Evolutionary conservation across 2,113 vertebrate genomes (phyloP), one percentile per base, ranked within the genome.

Genomic region (Lamprologus callipterus): DNA sequence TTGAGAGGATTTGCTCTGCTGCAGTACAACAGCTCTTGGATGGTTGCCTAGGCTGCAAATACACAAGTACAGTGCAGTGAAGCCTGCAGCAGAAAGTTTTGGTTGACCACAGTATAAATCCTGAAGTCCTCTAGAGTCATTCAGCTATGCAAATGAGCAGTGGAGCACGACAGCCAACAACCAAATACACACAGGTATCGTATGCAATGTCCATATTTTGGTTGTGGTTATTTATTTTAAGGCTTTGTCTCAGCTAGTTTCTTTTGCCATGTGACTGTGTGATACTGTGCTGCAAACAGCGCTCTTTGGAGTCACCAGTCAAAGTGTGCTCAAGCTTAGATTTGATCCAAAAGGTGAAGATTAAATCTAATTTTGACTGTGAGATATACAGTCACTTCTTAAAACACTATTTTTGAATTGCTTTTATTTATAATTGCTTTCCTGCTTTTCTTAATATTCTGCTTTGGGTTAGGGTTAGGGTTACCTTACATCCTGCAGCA

Each of bases 121-220:
- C 87, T 12, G 26, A 78, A 80, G 89, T 92, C 88, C 85, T 92
- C 90, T 54, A 23, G 88, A 92, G 88, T 84, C 79, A 31, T 84
- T 85, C 90, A 95, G 91, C 94, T 95, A 93, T 94, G 88, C 87
- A 95, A 95, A 96, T 89, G 90, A 89, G 93, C 84, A 9, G 47
- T 75, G 83, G 86, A 90, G 85, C 87, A 88, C 87, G 68, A 86
- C 84, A 63, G 84, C 84, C 82, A 86, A 83, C 40, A 60, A 53
- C 58, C 91, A 92, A 93, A 91, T 54, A 86, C 84, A 89, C 84
- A 89, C 19, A 54, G n/a, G 58, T 54, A 78, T 84, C 82, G 53
- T 63, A 60, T 58, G 83, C 51, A 28, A 82, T 26, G 86, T 83
- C 80, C 81, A 83, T 85, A 80, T 58, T 58, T 80, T 47, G 7